Percentiles rank a stretch among this genome's conserved stretches.
phyloP scores from a whole-genome alignment of 1,140 invertebrate species.

The Tetraneura akinire region DNA sequence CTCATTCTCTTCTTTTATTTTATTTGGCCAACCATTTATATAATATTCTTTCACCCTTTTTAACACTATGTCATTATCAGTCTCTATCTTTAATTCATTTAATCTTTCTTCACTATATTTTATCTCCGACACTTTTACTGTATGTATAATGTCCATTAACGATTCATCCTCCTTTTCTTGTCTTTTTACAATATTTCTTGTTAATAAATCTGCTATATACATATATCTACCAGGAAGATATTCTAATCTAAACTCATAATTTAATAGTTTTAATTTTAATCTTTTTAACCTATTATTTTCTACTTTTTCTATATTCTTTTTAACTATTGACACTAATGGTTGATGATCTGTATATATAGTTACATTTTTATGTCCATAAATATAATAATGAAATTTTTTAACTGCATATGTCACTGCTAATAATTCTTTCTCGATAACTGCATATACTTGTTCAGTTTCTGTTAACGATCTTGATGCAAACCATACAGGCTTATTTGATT shows the following conservation, averaged over 20 bases:
- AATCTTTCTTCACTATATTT: background rate
- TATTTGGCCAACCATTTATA: background rate
- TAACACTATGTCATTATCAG: background rate
- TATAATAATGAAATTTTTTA: slow-evolving; percentile 25
- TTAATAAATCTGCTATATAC: slow-evolving; percentile 12
- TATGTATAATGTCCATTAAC: too few species aligned
- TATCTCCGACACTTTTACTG: background rate
- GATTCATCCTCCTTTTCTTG: too few species aligned
- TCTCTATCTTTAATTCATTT: slow-evolving; percentile 5
- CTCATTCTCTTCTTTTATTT: background rate
- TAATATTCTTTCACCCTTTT: background rate
- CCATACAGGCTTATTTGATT: background rate
- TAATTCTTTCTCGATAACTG: slow-evolving; percentile 5
- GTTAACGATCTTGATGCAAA: slow-evolving; percentile 12
- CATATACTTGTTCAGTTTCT: slow-evolving; percentile 8
- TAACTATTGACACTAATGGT: slow-evolving; percentile 6
- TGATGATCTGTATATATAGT: slow-evolving; percentile 22
- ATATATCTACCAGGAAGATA: background rate
- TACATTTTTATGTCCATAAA: background rate
- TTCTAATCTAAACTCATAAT: background rate
- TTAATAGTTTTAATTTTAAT: slow-evolving; percentile 7
- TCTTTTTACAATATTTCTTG: background rate
- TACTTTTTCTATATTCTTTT: slow-evolving; percentile 3
- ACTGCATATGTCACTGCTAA: background rate
- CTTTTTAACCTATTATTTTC: slow-evolving; percentile 15